Evolutionary conservation across 2,888 invertebrate genomes (phyloP).

Genomic region (Xanthia togata): DNA sequence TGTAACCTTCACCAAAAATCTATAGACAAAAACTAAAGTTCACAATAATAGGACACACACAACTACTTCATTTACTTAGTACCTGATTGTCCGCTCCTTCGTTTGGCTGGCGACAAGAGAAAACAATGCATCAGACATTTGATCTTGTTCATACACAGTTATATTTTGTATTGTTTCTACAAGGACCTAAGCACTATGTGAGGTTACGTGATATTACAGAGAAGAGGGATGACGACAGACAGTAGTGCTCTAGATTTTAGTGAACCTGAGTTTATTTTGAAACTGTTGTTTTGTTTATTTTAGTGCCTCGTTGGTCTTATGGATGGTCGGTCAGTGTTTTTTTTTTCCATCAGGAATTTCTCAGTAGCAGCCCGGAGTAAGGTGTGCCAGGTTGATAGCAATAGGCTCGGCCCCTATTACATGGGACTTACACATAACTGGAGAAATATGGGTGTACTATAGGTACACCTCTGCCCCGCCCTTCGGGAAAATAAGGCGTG

Average conservation of each 20-base stretch:
- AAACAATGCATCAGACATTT: conserved; percentile 75
- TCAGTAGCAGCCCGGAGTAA: no score
- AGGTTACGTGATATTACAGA: conserved; percentile 45
- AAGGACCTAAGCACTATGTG: conserved; percentile 52
- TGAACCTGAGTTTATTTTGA: not conserved
- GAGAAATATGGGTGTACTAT: no score
- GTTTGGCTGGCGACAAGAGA: conserved; percentile 88
- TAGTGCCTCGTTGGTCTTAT: no score
- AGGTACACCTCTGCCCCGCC: no score
- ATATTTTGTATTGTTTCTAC: conserved; percentile 58
- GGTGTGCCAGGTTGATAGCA: no score
- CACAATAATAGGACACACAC: conserved; percentile 61
- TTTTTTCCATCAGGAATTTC: no score
- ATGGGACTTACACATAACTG: no score
- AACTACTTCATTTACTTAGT: conserved; percentile 70
- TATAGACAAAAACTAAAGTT: conserved; percentile 41
- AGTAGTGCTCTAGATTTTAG: conserved; percentile 20
- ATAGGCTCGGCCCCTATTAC: no score
- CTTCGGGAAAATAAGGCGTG: no score
- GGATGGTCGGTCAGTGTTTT: no score
- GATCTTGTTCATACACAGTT: conserved; percentile 69
- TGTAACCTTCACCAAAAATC: conserved; percentile 48
- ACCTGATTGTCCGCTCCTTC: conserved; percentile 89
- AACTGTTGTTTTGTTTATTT: no score
- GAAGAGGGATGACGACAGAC: conserved; percentile 18